phyloP scores from a whole-genome alignment of 1,140 invertebrate genomes.

The Steinernema feltiae region DNA sequence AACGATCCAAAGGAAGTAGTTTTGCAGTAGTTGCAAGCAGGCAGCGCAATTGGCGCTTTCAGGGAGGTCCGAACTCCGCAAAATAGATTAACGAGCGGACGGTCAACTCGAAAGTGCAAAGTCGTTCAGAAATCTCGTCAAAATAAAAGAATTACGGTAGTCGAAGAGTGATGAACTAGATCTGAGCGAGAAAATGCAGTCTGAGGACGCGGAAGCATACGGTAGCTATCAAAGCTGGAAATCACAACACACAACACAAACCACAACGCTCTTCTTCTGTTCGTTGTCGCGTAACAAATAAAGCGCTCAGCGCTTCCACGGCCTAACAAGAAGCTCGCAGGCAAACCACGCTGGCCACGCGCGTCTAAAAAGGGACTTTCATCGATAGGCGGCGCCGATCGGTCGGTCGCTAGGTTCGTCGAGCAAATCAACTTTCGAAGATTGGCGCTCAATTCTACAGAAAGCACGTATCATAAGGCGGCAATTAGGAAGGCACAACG shows the following conservation, averaged over 20 bases:
- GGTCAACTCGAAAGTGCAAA: too few species aligned
- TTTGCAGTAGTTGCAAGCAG: too few species aligned
- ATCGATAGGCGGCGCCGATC: neutral
- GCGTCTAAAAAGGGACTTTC: neutral
- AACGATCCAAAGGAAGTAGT: too few species aligned
- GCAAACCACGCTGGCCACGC: neutral
- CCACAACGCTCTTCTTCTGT: neutral
- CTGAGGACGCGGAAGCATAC: neutral
- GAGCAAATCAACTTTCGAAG: neutral
- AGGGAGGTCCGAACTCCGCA: too few species aligned
- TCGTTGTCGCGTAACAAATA: neutral
- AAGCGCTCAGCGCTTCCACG: neutral
- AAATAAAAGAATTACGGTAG: too few species aligned
- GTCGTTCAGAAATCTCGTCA: too few species aligned
- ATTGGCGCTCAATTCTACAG: neutral
- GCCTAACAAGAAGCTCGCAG: neutral
- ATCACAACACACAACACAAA: neutral
- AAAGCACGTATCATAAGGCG: neutral
- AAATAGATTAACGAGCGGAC: too few species aligned
- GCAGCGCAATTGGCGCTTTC: too few species aligned
- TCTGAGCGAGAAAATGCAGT: too few species aligned
- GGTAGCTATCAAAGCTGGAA: neutral
- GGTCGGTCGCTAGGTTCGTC: neutral
- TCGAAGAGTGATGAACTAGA: too few species aligned
- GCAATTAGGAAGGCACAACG: neutral